These are phyloP conservation scores for Ostrea edulis DNA, from an alignment of 1,140 invertebrate species.

Conservation along the genomic window DNA sequence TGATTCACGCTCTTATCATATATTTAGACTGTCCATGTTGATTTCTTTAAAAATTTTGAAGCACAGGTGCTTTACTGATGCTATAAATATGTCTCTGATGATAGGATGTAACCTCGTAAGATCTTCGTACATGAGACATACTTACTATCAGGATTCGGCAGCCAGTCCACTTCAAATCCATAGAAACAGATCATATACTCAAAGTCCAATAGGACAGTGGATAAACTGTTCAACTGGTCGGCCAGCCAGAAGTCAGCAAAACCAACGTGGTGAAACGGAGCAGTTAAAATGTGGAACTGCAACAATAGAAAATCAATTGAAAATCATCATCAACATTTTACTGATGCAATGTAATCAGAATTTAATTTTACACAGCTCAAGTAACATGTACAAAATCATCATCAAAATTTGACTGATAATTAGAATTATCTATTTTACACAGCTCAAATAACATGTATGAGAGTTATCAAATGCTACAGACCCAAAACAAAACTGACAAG, in stretches of 20 bases:
- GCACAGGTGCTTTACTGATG: neutral
- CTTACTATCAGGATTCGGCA: constrained; percentile 44
- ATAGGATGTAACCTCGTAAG: neutral
- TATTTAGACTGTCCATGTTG: too few species aligned
- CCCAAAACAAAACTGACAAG: too few species aligned
- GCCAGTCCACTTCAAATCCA: constrained; percentile 78
- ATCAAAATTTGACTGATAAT: too few species aligned
- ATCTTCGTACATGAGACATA: neutral
- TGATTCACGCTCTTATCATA: too few species aligned
- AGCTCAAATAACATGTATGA: too few species aligned
- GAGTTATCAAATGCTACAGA: too few species aligned
- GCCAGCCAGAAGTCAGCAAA: constrained; percentile 99
- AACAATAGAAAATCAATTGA: constrained; percentile 73
- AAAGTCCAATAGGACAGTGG: constrained; percentile 93
- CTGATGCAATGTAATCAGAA: too few species aligned
- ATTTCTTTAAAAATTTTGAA: too few species aligned
- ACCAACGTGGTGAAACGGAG: constrained; percentile 96
- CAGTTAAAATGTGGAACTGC: constrained; percentile 90
- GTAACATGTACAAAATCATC: too few species aligned
- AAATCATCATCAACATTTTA: too few species aligned
- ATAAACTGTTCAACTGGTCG: constrained; percentile 97
- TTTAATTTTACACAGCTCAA: too few species aligned
- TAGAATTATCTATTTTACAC: too few species aligned
- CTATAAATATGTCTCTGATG: neutral
- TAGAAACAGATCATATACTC: constrained; percentile 91